These are phyloP conservation scores for Thomomys bottae DNA, from an alignment of 2,113 vertebrate species.

Conservation along the genomic window DNA sequence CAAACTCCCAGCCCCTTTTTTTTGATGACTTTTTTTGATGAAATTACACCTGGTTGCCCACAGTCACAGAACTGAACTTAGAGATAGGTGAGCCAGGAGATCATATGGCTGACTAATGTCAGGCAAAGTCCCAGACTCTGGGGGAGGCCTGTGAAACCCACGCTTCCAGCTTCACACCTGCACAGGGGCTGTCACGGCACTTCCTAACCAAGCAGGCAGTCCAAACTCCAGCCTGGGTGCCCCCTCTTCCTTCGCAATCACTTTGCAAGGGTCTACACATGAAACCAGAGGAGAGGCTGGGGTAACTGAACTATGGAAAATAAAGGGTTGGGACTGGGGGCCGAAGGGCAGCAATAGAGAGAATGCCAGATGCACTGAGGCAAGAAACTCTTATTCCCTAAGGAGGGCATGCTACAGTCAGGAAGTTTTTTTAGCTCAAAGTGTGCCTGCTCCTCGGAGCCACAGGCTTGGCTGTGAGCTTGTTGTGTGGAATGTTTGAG, in stretches of 20 bases:
- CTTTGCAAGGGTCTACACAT: neutral
- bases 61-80: fast-evolving
- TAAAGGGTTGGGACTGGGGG: too few relatives aligned
- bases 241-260: neutral
- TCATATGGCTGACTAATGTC: too few relatives aligned
- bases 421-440: neutral
- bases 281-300: neutral
- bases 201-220: fast-evolving
- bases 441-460: neutral
- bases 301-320: too few relatives aligned
- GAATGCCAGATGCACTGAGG: neutral
- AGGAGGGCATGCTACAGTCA: neutral
- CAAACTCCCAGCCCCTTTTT: too few relatives aligned
- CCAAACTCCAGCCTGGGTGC: neutral
- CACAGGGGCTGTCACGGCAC: neutral
- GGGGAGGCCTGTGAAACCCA: neutral
- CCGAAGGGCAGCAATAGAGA: too few relatives aligned
- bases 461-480: neutral
- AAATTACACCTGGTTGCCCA: neutral
- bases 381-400: neutral
- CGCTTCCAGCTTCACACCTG: neutral
- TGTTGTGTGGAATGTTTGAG: neutral
- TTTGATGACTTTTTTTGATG: neutral
- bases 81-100: neutral
- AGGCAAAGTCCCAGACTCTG: too few relatives aligned